These are phyloP conservation scores for Cricetomys ansorgei DNA, from an alignment of 2,113 vertebrate species.

Conservation along the genomic window DNA sequence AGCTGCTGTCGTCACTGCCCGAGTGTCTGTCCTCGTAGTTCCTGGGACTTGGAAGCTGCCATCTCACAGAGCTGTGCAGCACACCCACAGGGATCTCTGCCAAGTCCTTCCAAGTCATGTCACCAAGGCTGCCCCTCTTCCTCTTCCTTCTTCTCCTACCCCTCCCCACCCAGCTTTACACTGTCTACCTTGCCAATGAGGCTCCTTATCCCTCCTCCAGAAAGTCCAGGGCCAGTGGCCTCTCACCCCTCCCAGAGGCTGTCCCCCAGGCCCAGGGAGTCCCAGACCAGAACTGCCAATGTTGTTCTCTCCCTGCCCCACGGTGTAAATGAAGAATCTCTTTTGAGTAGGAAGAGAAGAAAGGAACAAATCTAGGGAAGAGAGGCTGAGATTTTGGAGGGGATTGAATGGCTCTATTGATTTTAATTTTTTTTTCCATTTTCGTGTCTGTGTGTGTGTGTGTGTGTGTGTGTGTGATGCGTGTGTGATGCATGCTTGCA, in stretches of 20 bases:
- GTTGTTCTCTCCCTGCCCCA: neutral
- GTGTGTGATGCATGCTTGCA: neutral
- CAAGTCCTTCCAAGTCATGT: neutral
- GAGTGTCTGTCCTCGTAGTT: too few species aligned
- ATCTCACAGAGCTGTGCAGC: neutral
- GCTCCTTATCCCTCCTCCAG: neutral
- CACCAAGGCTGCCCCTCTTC: too few species aligned
- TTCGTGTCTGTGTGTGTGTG: neutral
- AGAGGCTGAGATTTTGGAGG: neutral
- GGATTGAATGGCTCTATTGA: neutral
- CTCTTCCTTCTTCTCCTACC: neutral
- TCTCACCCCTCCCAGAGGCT: neutral
- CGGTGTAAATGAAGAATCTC: fast-evolving
- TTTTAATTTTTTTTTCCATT: neutral
- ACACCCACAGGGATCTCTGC: neutral
- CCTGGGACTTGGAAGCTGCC: neutral
- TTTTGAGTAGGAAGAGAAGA: neutral
- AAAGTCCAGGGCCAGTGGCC: neutral
- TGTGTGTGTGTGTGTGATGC: neutral
- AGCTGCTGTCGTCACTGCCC: fast-evolving
- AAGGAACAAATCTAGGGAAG: neutral
- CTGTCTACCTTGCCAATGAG: neutral
- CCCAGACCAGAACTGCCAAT: neutral
- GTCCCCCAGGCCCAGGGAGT: neutral
- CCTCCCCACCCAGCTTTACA: neutral